Conservation (phyloP, 2,113 vertebrate genomes). For the Columba livia region DNA sequence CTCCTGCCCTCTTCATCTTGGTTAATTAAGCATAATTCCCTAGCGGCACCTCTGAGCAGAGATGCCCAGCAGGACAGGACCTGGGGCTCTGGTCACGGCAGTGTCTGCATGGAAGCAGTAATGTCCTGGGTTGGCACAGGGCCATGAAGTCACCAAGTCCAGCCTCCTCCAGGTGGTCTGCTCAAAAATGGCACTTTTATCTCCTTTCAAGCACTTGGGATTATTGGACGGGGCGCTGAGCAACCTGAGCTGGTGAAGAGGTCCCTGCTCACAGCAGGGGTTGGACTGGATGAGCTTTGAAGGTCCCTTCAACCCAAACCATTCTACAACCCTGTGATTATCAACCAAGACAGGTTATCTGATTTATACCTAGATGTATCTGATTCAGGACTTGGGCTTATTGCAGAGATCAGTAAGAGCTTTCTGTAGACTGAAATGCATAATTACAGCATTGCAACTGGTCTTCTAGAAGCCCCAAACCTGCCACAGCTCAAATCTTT, state of each 20-base stretch:
- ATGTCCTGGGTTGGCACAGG: neutral
- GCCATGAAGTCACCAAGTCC: neutral
- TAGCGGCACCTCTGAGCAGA: neutral
- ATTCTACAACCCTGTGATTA: neutral
- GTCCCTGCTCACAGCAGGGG: no score
- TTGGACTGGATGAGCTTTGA: no score
- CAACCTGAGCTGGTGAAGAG: no score
- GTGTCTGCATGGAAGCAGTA: neutral
- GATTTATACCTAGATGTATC: neutral
- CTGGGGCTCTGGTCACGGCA: neutral
- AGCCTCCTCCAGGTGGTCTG: neutral
- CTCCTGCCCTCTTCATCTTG: neutral
- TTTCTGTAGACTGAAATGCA: neutral
- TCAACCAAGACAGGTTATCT: neutral
- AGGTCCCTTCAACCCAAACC: no score
- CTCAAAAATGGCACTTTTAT: neutral
- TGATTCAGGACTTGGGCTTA: neutral
- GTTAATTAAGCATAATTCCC: neutral
- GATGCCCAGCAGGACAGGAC: neutral
- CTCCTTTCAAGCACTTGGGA: neutral
- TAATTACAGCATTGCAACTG: neutral
- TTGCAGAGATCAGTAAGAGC: neutral
- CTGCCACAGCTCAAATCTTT: neutral
- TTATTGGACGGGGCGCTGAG: no score
- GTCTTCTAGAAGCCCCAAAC: neutral